Evolutionary conservation across 2,888 invertebrate genomes (phyloP), one percentile per base, ranked within the genome.

Genomic region (Tricholauxania praeusta): DNA sequence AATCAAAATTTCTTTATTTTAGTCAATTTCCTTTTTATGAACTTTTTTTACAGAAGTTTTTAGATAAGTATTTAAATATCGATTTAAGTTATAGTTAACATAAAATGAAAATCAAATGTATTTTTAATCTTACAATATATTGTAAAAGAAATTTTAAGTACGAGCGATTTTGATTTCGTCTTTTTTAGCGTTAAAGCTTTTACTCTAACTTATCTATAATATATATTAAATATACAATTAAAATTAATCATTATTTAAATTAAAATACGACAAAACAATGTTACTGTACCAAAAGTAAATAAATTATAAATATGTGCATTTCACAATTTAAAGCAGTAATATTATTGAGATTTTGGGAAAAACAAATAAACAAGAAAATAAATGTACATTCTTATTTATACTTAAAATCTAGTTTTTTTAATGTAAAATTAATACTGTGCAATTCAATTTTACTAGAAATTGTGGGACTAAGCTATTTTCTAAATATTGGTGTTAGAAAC

Each of bases 381-480:
- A 77, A 77, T 77, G 77, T 77, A 77, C 75, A 76, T 76, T 76
- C 57, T 76, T 77, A 77, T 76, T 77, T 77, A 77, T 77, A 76
- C 74, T 60, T 28, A 22, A 60, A 60, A 15, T 12, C 59, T 22
- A 32, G 22, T 60, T 60, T 22, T 22, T 14, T 60, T 60, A 3
- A 3, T 28, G 4, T 28, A 4, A 28, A 28, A 28, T 28, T 28
- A 8, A 39, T 39, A 39, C 10, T 39, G 7, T 39, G 10, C 7
- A 39, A 1, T 0, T 4, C 2, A 3, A 28, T 28, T 28, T 28
- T 28, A 28, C 28, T 28, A 4, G 28, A 28, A 28, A 28, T 2
- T 4, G 28, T 0, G 28, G 4, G 28, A 28, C 4, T 22, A 3
- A 22, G 22, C 22, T 22, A 22, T 22, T 22, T 22, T 22, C 22